These are phyloP conservation scores for Callipepla californica DNA, from an alignment of 2,113 vertebrate genomes.

Conservation along the genomic window DNA sequence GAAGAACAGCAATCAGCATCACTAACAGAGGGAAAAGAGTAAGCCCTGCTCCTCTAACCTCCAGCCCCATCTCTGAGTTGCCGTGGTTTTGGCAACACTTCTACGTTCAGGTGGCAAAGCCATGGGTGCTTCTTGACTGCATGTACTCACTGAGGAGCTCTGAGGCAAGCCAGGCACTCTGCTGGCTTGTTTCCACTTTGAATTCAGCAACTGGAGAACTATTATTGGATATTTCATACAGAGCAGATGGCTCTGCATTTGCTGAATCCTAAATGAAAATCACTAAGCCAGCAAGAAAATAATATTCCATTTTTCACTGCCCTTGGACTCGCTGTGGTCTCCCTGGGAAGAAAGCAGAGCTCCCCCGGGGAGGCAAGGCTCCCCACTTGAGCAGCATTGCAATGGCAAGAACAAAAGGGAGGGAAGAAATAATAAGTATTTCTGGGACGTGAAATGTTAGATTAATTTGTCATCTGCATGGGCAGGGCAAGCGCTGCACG, in stretches of 20 bases:
- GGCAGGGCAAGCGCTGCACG: background rate
- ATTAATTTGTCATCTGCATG: constrained; percentile 37
- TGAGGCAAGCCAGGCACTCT: background rate
- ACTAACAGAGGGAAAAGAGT: background rate
- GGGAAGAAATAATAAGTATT: constrained; percentile 5
- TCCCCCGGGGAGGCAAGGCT: background rate
- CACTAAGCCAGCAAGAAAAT: constrained; percentile 65
- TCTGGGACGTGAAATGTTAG: constrained; percentile 17
- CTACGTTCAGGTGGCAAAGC: background rate
- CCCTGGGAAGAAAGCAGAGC: constrained; percentile 21
- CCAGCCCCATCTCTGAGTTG: background rate
- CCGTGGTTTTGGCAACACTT: background rate
- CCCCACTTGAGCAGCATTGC: background rate
- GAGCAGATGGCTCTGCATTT: constrained; percentile 67
- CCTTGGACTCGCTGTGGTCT: constrained; percentile 32
- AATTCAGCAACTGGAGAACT: constrained; percentile 53
- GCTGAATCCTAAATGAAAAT: constrained; percentile 63
- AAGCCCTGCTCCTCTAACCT: background rate
- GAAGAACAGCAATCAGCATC: background rate
- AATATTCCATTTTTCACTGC: constrained; percentile 41
- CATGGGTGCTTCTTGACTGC: background rate
- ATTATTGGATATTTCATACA: constrained; percentile 53
- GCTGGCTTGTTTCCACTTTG: constrained; percentile 40
- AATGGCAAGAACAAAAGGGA: background rate
- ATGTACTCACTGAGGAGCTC: background rate